Evolutionary conservation across 2,113 vertebrate genomes (phyloP).

Genomic region (Corvus cornix): DNA sequence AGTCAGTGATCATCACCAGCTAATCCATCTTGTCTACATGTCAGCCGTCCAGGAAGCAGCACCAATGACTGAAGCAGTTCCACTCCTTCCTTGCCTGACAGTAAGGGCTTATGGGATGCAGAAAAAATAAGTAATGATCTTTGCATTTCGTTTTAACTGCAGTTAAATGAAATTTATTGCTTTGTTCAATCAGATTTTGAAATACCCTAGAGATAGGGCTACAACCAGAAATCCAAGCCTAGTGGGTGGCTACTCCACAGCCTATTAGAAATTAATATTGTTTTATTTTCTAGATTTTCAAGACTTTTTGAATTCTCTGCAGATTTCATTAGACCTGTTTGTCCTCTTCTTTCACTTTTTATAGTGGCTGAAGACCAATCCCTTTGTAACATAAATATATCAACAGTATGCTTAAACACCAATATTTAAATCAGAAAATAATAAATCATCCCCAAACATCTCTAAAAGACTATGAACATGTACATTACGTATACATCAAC

Average conservation of each 20-base stretch:
- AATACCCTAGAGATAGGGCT: neutral
- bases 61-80: neutral
- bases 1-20: neutral
- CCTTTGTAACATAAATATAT: neutral
- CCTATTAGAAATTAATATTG: neutral
- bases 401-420: neutral
- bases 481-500: neutral
- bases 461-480: constrained; percentile 24
- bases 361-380: neutral
- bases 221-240: neutral
- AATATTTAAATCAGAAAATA: neutral
- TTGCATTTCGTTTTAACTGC: neutral
- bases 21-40: neutral
- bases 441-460: neutral
- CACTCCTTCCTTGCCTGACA: neutral
- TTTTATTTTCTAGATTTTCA: neutral
- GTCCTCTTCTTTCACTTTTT: neutral
- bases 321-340: neutral
- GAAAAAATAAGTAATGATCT: neutral
- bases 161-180: neutral
- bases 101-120: neutral
- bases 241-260: neutral
- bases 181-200: constrained; percentile 32
- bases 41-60: neutral
- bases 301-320: neutral